These are phyloP conservation scores for Nesoenas mayeri DNA, from an alignment of 2,113 vertebrate species.

Conservation along the genomic window DNA sequence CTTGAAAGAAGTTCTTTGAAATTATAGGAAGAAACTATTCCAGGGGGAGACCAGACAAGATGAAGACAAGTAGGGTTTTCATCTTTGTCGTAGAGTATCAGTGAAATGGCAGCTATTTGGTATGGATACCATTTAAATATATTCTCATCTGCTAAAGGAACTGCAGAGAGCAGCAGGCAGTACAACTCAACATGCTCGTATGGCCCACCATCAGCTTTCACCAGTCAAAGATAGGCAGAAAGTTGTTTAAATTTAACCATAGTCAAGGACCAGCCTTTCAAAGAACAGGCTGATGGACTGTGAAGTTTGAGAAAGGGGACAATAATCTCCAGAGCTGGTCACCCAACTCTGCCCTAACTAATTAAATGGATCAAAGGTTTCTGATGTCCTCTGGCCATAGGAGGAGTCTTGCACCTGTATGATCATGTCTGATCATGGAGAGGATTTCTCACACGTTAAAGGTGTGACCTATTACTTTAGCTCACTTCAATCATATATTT, in stretches of 20 bases:
- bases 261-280: not conserved
- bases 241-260: not conserved
- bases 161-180: not conserved
- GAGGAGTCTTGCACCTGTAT: not conserved
- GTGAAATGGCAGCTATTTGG: not conserved
- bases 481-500: not conserved
- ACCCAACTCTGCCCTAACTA: not conserved
- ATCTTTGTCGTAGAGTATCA: not conserved
- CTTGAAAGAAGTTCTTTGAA: not conserved
- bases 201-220: not conserved
- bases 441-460: rapidly evolving
- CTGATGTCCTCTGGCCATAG: not conserved
- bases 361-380: not conserved
- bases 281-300: not conserved
- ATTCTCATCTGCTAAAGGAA: not conserved
- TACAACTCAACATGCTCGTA: not conserved
- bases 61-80: not conserved
- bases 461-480: not conserved
- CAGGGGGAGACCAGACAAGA: not conserved
- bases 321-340: not conserved
- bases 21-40: not conserved
- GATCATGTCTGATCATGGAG: not conserved
- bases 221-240: not conserved
- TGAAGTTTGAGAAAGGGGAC: not conserved
- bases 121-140: not conserved